phyloP scores from a whole-genome alignment of 2,797 vertebrate species.

The Mus caroli region DNA sequence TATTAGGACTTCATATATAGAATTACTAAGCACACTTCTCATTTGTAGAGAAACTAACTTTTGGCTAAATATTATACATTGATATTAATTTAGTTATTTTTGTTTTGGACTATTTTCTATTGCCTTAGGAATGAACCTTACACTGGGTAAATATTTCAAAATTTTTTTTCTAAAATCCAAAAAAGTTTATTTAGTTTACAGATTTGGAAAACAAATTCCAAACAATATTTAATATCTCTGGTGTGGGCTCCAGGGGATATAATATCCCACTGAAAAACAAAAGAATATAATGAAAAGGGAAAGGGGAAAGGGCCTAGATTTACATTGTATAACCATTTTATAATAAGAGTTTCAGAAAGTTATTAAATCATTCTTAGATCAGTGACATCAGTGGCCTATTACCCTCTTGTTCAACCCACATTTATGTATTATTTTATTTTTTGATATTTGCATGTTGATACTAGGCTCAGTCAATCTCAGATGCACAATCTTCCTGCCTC shows the following conservation, averaged over 20 bases:
- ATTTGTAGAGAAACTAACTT: conserved; percentile 20
- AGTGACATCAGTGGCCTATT: background rate
- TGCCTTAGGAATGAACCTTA: background rate
- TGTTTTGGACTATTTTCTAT: background rate
- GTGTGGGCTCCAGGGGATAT: background rate
- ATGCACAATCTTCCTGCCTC: background rate
- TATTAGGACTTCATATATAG: background rate
- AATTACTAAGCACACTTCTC: conserved; percentile 6
- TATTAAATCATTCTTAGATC: background rate
- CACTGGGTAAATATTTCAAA: background rate
- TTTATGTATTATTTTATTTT: background rate
- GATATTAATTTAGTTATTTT: background rate
- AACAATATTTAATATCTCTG: background rate
- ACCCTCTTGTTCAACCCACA: background rate
- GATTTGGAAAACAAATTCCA: background rate
- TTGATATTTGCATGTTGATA: background rate
- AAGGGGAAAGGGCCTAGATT: background rate
- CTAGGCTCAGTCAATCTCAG: too few species aligned
- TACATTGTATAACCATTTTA: background rate
- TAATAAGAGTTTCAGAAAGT: background rate
- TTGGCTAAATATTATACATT: conserved; percentile 5
- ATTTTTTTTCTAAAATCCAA: background rate
- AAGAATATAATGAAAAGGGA: background rate
- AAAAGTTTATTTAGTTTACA: background rate
- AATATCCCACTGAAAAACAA: background rate